phyloP scores from a whole-genome alignment of 1,140 invertebrate species.

The Ladona fulva region DNA sequence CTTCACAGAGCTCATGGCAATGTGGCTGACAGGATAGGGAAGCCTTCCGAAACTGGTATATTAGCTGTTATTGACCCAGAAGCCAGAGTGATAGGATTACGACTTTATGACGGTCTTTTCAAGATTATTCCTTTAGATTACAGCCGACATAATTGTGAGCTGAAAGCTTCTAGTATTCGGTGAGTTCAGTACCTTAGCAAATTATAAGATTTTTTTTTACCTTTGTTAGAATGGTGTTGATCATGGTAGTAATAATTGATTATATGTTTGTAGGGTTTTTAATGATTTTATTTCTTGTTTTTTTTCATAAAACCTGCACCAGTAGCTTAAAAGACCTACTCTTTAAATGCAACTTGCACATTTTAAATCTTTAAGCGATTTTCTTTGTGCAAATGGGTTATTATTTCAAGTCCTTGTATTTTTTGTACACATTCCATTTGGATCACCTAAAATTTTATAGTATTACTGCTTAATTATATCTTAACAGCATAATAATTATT shows the following conservation, averaged over 20 bases:
- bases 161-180: conserved; percentile 90
- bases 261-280: background rate
- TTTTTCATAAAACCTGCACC: no score
- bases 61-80: conserved; percentile 94
- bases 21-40: conserved; percentile 83
- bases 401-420: no score
- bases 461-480: no score
- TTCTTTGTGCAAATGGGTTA: no score
- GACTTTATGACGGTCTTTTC: conserved; percentile 93
- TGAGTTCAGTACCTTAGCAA: conserved; percentile 29
- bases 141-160: conserved; percentile 74
- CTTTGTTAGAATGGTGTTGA: background rate
- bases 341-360: no score
- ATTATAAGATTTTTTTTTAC: background rate
- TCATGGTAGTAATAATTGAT: background rate
- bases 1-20: conserved; percentile 82
- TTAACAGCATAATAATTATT: no score
- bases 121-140: conserved; percentile 87
- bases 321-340: no score
- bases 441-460: no score
- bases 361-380: no score
- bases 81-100: conserved; percentile 85
- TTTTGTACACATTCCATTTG: no score
- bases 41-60: conserved; percentile 87
- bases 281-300: no score